Evolutionary conservation across 2,797 vertebrate species (phyloP).

Genomic region (Lagorchestes hirsutus): DNA sequence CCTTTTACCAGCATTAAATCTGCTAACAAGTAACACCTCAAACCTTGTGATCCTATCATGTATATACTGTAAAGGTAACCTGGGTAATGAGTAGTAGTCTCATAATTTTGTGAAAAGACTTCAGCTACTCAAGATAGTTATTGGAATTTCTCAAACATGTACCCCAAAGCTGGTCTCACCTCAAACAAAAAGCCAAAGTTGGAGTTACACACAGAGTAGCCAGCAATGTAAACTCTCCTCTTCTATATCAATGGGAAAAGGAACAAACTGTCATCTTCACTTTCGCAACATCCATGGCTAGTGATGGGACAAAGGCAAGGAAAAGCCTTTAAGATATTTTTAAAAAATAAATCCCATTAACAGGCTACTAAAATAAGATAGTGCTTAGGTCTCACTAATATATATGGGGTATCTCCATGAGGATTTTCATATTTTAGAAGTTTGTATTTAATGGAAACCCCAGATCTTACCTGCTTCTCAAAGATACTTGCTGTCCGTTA

Average conservation of each 20-base stretch:
- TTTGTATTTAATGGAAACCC: constrained; percentile 22
- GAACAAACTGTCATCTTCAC: background rate
- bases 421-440: background rate
- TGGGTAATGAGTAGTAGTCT: background rate
- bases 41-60: background rate
- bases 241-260: background rate
- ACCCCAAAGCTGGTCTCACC: background rate
- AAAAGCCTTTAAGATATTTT: background rate
- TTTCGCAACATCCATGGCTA: background rate
- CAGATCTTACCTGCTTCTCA: constrained; percentile 10
- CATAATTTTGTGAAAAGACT: background rate
- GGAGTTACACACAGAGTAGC: background rate
- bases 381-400: background rate
- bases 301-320: background rate
- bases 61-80: constrained; percentile 63
- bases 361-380: background rate
- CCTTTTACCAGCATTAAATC: constrained; percentile 75
- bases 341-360: background rate
- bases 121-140: background rate
- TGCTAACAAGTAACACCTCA: constrained; percentile 78
- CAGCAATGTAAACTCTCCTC: background rate
- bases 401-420: background rate
- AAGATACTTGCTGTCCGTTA: background rate
- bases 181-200: background rate
- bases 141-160: background rate